Evolutionary conservation across 2,797 vertebrate genomes (phyloP).

Genomic region (Serranus cabrilla): DNA sequence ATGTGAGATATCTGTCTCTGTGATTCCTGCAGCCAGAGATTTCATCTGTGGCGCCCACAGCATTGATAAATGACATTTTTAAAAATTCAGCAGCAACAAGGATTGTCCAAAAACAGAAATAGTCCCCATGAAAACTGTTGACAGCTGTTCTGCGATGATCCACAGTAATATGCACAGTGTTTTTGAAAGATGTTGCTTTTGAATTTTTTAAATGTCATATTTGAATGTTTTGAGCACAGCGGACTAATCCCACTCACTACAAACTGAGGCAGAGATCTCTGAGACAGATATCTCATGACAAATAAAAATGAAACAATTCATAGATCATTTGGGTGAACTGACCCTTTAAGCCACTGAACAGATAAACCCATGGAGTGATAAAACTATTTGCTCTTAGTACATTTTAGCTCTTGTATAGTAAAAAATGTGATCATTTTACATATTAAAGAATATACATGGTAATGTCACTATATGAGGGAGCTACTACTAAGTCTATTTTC

Average conservation of each 20-base stretch:
- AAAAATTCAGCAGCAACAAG: constrained; percentile 32
- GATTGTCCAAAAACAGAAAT: constrained; percentile 28
- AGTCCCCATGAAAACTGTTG: constrained; percentile 27
- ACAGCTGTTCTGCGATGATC: constrained; percentile 38
- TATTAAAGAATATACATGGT: not conserved
- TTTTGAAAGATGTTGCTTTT: constrained; percentile 36
- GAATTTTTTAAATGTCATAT: constrained; percentile 38
- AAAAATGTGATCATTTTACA: not conserved
- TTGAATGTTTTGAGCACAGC: not conserved
- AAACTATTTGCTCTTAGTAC: not conserved
- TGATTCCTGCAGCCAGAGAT: not conserved
- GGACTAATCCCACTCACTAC: constrained; percentile 5
- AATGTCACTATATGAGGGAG: not conserved
- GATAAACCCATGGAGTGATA: not conserved
- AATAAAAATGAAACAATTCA: not conserved
- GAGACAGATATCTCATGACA: not conserved
- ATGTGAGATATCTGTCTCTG: not conserved
- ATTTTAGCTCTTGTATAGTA: not conserved
- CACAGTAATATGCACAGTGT: constrained; percentile 8
- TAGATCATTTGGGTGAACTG: not conserved
- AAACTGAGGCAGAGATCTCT: not conserved
- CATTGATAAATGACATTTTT: constrained; percentile 32
- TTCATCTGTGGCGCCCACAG: not conserved
- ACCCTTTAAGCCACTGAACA: not conserved
- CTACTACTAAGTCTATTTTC: not conserved